phyloP scores from a whole-genome alignment of 2,113 vertebrate species.

The Rhabdomys dilectus region DNA sequence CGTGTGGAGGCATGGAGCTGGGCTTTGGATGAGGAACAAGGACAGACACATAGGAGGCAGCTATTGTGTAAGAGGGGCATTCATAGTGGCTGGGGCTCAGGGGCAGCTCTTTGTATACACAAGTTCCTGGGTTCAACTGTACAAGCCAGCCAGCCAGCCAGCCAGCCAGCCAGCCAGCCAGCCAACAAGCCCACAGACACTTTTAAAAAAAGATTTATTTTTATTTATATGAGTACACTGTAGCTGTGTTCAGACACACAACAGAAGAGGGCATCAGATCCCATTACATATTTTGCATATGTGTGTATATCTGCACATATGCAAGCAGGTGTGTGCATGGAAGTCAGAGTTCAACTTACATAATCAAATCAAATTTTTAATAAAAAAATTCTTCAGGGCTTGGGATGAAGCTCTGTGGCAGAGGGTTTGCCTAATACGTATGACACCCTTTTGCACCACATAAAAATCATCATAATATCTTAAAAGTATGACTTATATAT shows the following conservation, averaged over 20 bases:
- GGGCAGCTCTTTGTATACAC: background rate
- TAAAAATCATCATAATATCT: background rate
- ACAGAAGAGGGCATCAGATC: too few relatives aligned
- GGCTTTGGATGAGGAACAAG: background rate
- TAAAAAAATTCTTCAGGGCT: conserved; percentile 27
- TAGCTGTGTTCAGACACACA: too few relatives aligned
- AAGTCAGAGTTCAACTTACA: background rate
- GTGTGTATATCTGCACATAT: background rate
- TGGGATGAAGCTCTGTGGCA: background rate
- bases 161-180: background rate
- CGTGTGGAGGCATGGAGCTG: background rate
- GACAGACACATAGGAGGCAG: background rate
- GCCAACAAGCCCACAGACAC: background rate
- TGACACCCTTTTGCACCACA: background rate
- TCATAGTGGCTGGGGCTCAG: background rate
- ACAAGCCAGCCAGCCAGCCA: background rate
- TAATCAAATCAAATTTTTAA: background rate
- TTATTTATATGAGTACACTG: too few relatives aligned
- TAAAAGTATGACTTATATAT: conserved; percentile 28
- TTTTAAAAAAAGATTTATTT: too few relatives aligned
- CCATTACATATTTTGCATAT: background rate
- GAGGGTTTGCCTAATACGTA: background rate
- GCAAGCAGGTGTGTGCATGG: background rate
- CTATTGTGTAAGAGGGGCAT: background rate
- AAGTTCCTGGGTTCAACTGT: background rate